Evolutionary conservation across 2,888 invertebrate genomes (phyloP).

Genomic region (Cerastis rubricosa): DNA sequence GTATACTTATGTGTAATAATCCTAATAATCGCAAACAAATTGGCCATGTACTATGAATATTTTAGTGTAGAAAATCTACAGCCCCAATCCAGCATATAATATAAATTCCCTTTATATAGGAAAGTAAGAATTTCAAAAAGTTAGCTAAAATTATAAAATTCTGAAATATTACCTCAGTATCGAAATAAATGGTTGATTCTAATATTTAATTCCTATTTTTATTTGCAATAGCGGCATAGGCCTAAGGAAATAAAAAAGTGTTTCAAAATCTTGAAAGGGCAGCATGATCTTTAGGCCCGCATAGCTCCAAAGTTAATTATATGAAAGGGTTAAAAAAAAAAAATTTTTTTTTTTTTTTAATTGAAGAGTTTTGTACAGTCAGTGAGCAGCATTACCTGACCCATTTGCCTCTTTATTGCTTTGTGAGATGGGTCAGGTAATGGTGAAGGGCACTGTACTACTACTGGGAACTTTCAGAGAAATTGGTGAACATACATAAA

Average conservation of each 20-base stretch:
- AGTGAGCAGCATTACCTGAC: no score
- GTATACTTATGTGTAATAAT: neutral
- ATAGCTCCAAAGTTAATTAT: neutral
- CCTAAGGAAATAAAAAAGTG: neutral
- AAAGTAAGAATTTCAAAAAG: constrained; percentile 39
- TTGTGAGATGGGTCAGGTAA: no score
- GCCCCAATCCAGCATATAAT: constrained; percentile 37
- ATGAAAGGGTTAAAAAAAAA: neutral
- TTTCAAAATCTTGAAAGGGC: neutral
- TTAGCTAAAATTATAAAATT: constrained; percentile 26
- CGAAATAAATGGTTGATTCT: constrained; percentile 21
- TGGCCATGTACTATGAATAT: constrained; percentile 36
- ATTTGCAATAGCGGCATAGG: constrained; percentile 5
- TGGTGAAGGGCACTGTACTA: no score
- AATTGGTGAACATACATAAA: no score
- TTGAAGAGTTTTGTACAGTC: no score
- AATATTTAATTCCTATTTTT: constrained; percentile 22
- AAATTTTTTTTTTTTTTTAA: no score
- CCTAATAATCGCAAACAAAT: constrained; percentile 35
- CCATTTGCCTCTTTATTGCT: no score
- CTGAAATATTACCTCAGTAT: constrained; percentile 54
- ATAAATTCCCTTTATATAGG: constrained; percentile 14
- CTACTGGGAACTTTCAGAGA: no score
- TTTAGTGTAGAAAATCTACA: constrained; percentile 30
- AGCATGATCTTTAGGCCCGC: neutral